Evolutionary conservation across 2,113 vertebrate species (phyloP).

Genomic region (Poecilia latipinna): DNA sequence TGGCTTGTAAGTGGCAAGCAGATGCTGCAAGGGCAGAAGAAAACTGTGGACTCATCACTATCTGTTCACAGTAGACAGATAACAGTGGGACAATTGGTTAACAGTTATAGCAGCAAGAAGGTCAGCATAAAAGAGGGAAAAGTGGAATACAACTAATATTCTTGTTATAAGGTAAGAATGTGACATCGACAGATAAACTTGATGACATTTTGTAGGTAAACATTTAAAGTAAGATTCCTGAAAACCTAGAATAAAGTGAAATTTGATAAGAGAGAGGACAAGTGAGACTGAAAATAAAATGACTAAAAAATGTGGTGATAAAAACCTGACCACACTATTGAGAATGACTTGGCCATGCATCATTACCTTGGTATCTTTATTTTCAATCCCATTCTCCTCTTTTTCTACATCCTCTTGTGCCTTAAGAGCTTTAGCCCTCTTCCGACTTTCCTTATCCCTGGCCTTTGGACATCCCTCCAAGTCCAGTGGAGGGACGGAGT

Average conservation of each 20-base stretch:
- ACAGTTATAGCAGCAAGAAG: conserved; percentile 26
- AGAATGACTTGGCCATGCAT: conserved; percentile 53
- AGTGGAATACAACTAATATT: conserved; percentile 25
- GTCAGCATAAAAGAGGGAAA: not conserved
- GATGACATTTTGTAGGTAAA: conserved; percentile 8
- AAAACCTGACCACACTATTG: conserved; percentile 37
- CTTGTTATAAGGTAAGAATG: conserved; percentile 24
- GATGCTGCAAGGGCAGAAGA: conserved; percentile 61
- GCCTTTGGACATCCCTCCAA: conserved; percentile 70
- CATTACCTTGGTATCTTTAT: conserved; percentile 66
- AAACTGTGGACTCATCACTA: conserved; percentile 74
- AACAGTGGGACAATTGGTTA: conserved; percentile 53
- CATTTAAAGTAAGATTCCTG: conserved; percentile 2
- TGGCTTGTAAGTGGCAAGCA: conserved; percentile 53
- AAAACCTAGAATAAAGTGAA: conserved; percentile 8
- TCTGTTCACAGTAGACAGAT: conserved; percentile 71
- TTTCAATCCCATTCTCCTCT: conserved; percentile 43
- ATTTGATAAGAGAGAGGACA: not conserved
- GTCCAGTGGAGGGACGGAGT: conserved; percentile 67
- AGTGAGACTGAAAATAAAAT: conserved; percentile 3
- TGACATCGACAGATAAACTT: conserved; percentile 5
- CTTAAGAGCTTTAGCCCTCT: conserved; percentile 44
- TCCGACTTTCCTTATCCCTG: conserved; percentile 59
- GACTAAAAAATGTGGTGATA: conserved; percentile 31
- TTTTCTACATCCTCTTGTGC: conserved; percentile 41